phyloP scores from a whole-genome alignment of 2,797 vertebrate genomes.

The Morelia viridis region DNA sequence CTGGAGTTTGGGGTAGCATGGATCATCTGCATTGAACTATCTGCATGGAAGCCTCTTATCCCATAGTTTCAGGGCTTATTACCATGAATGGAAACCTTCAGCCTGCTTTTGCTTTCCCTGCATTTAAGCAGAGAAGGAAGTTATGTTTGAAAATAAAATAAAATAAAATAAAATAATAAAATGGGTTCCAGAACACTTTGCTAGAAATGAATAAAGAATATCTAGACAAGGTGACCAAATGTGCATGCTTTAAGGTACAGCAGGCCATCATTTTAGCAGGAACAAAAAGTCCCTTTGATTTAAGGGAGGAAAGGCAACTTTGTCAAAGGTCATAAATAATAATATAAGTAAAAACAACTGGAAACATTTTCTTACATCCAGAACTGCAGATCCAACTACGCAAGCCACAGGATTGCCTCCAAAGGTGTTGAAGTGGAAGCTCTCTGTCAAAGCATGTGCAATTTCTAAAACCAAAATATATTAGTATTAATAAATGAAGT shows the following conservation, averaged over 20 bases:
- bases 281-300: not conserved
- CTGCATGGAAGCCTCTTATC: not conserved
- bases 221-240: not conserved
- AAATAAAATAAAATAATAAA: not conserved
- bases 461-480: slow-evolving; percentile 81
- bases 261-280: not conserved
- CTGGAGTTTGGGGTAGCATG: not conserved
- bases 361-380: slow-evolving; percentile 77
- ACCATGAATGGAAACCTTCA: not conserved
- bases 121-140: not conserved
- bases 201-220: not conserved
- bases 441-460: slow-evolving; percentile 77
- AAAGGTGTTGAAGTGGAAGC: slow-evolving; percentile 87
- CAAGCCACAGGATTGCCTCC: slow-evolving; percentile 90
- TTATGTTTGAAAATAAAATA: not conserved
- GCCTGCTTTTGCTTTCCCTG: not conserved
- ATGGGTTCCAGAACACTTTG: not conserved
- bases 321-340: not conserved
- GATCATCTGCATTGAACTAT: not conserved
- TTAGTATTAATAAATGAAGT: not conserved
- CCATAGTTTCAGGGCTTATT: not conserved
- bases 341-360: not conserved
- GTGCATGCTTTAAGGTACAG: not conserved
- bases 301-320: not conserved
- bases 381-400: slow-evolving; percentile 82